Conservation (phyloP, 2,113 vertebrate genomes). For the Urocolius indicus region DNA sequence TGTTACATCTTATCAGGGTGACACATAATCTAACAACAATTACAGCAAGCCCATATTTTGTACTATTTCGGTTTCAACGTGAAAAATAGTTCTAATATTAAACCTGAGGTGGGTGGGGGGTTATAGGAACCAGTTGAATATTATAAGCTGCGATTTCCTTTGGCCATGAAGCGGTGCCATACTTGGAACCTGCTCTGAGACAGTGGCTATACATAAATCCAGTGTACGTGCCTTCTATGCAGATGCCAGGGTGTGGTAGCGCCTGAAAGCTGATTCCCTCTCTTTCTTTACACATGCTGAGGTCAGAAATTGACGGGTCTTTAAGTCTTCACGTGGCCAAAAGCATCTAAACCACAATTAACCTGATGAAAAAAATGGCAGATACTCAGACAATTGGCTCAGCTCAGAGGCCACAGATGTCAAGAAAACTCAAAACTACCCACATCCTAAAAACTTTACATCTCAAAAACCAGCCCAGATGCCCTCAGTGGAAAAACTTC, state of each 20-base stretch:
- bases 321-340: neutral
- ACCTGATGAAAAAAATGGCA: neutral
- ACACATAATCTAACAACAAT: conserved; percentile 89
- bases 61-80: conserved; percentile 76
- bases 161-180: neutral
- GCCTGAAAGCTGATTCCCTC: neutral
- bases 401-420: neutral
- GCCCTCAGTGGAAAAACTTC: accelerated
- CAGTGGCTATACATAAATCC: conserved; percentile 18
- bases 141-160: conserved; percentile 45
- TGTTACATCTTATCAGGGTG: conserved; percentile 88
- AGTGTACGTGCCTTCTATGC: neutral
- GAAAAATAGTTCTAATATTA: conserved; percentile 80
- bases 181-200: neutral
- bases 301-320: neutral
- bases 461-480: neutral
- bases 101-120: conserved; percentile 64
- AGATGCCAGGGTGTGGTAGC: neutral
- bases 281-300: neutral
- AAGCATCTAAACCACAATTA: neutral
- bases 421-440: neutral
- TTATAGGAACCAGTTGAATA: conserved; percentile 63
- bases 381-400: neutral
- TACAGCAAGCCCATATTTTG: conserved; percentile 84
- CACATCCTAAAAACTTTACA: neutral